Base-by-base conservation (phyloP, 2,113 vertebrate genomes). In the Ailurus styani region DNA sequence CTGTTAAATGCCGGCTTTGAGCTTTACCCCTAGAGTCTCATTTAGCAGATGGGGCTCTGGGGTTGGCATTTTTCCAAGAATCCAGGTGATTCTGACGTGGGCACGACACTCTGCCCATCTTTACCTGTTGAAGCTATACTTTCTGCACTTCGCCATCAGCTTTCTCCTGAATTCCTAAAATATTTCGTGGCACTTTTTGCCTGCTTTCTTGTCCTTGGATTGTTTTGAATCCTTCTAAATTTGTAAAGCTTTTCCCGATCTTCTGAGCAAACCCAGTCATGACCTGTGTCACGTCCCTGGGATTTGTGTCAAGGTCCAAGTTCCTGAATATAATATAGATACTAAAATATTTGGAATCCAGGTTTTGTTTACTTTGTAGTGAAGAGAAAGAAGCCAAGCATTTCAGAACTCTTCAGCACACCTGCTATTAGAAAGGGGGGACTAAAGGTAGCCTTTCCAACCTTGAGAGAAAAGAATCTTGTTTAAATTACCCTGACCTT, bases 391-490 rank as follows among this genome's bases (percentile, higher is more conserved):
- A 60, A 21, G 31, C 70, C 20, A 20, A 95, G 82, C 17, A 50
- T 85, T 89, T 96, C 57, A 73, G 57, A 95, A 73, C 34, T 97
- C 96, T 96, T 93, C 31, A 73, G 70, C 45, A 91, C 54, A 60
- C n/a, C 54, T 45, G 52, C 42, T 55, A 77, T 78, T 81, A 79
- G 54, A 81, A 78, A 29, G 25, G 86, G 57, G 93, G 34, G 45
- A 97, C 96, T 84, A 93, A 94, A 93, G 31, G 64, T 64, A 40
- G 34, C 93, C 57, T 92, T 93, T 91, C 90, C 42, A 97, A 97
- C 81, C 6, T 50, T 88, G 37, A 52, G 1, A 66, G 55, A 45
- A 89, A 52, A 42, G 87, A 47, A 40, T 27, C 70, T 93, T 95
- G 42, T 82, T 97, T 94, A 66, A 68, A 45, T 92, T 87, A 93